Percentiles rank a stretch among this genome's conserved stretches.
These are phyloP conservation scores for Poecilia picta DNA, from an alignment of 2,797 vertebrate genomes.

Conservation along the genomic window DNA sequence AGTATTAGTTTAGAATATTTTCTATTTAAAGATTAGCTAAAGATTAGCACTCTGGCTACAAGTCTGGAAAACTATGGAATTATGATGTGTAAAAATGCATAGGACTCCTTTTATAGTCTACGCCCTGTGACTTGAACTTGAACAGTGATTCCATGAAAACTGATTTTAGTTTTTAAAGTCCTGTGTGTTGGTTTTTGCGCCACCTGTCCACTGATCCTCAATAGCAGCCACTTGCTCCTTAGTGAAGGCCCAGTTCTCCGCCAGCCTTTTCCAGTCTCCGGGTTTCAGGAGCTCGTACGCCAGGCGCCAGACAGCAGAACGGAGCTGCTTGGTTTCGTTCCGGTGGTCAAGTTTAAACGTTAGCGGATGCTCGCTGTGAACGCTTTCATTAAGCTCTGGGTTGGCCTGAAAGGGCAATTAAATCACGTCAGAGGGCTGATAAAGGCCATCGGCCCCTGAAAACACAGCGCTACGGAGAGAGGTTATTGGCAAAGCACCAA, in stretches of 20 bases:
- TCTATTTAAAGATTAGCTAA: neutral
- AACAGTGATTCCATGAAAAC: neutral
- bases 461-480: slow-evolving; percentile 21
- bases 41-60: neutral
- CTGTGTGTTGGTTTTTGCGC: neutral
- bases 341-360: slow-evolving; percentile 93
- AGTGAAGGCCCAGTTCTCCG: slow-evolving; percentile 85
- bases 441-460: slow-evolving; percentile 67
- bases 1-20: neutral
- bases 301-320: slow-evolving; percentile 84
- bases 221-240: slow-evolving; percentile 86
- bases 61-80: neutral
- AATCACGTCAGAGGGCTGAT: slow-evolving; percentile 73
- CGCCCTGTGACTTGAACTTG: neutral
- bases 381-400: slow-evolving; percentile 60
- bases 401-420: slow-evolving; percentile 83
- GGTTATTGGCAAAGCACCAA: slow-evolving; percentile 46
- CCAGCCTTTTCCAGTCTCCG: slow-evolving; percentile 88
- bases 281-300: slow-evolving; percentile 85
- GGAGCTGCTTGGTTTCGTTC: slow-evolving; percentile 82
- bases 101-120: neutral
- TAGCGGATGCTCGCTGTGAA: slow-evolving; percentile 70
- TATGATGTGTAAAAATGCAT: neutral
- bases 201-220: slow-evolving; percentile 92
- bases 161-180: neutral